Evolutionary conservation across 2,113 vertebrate species (phyloP), one percentile per base, ranked within the genome.

Genomic region (Oreamnos americanus): DNA sequence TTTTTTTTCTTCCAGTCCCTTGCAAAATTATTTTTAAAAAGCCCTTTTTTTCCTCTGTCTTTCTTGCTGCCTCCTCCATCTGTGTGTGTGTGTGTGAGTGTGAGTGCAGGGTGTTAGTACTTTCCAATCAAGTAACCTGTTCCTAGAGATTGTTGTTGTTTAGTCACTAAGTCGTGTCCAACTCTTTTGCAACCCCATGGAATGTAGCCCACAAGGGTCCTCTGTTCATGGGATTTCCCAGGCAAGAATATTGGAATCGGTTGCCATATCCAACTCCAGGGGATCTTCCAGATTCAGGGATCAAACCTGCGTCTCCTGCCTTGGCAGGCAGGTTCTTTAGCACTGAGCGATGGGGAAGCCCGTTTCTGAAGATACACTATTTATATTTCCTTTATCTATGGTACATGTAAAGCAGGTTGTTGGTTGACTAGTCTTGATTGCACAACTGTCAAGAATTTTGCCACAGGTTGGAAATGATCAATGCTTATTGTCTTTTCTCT

Each of bases 21-120:
- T 86, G 23, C 17, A 85, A 87, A 39, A 7, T 74, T 85, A 8
- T 91, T 74, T 85, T 53, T 84, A 1, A 49, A 30, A 53, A 64
- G 47, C 4, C 33, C 6, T 79, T 16, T 82, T 82, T n/a, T 13
- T 7, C 49, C 12, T 33, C 9, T 55, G 3, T 7, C 17, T 39
- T 4, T 15, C 9, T 47, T 36, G 26, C 5, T 76, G 4, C 28
- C 13, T 11, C 39, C 36, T 60, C 25, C 36, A 28, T 33, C 28
- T 26, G 2, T 28, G n/a, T 71, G 76, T 93, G 21, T 76, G 26
- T 57, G 28, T 58, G 11, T 12, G 8, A 15, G 28, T 2, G 0
- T 39, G 1, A 8, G 2, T 3, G 1, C 28, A 28, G 16, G 28
- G 2, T 28, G 1, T 45, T 39, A 58, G 9, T 71, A 47, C 60